phyloP scores from a whole-genome alignment of 1,140 invertebrate genomes.

The Scaptomyza hsui region DNA sequence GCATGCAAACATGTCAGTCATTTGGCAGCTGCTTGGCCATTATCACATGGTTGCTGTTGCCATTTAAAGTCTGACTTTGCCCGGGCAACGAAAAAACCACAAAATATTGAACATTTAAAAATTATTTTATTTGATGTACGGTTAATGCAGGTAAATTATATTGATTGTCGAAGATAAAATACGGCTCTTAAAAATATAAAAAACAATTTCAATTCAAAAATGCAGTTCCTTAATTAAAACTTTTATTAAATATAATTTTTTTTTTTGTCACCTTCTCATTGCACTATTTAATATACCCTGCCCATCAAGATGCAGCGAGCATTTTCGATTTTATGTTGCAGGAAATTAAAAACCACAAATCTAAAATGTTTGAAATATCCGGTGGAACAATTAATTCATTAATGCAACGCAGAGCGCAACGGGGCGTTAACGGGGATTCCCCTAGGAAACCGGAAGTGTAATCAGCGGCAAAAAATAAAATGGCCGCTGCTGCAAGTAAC shows the following conservation, averaged over 20 bases:
- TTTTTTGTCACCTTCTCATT: neutral
- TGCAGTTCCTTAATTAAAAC: no score
- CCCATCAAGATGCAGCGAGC: neutral
- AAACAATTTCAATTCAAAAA: neutral
- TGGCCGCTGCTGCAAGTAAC: slow-evolving; percentile 25
- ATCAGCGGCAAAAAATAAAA: slow-evolving; percentile 62
- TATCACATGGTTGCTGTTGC: slow-evolving; percentile 56
- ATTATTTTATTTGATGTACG: slow-evolving; percentile 57
- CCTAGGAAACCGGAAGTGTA: slow-evolving; percentile 68
- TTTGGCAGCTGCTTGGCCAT: slow-evolving; percentile 57
- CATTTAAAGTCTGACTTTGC: slow-evolving; percentile 59
- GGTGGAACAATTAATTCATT: slow-evolving; percentile 81
- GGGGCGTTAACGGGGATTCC: slow-evolving; percentile 28
- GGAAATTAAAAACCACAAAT: slow-evolving; percentile 82
- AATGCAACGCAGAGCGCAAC: slow-evolving; percentile 44
- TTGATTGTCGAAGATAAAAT: neutral
- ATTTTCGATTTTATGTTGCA: slow-evolving; percentile 73
- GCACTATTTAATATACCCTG: neutral
- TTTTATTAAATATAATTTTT: no score
- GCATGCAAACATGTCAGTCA: slow-evolving; percentile 60
- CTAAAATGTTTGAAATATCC: slow-evolving; percentile 82
- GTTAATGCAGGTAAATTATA: neutral
- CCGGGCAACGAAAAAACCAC: slow-evolving; percentile 51
- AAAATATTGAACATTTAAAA: slow-evolving; percentile 70
- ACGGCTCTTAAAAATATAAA: neutral